These are phyloP conservation scores for Entomobrya multifasciata DNA, from an alignment of 2,888 invertebrate species.

Conservation along the genomic window DNA sequence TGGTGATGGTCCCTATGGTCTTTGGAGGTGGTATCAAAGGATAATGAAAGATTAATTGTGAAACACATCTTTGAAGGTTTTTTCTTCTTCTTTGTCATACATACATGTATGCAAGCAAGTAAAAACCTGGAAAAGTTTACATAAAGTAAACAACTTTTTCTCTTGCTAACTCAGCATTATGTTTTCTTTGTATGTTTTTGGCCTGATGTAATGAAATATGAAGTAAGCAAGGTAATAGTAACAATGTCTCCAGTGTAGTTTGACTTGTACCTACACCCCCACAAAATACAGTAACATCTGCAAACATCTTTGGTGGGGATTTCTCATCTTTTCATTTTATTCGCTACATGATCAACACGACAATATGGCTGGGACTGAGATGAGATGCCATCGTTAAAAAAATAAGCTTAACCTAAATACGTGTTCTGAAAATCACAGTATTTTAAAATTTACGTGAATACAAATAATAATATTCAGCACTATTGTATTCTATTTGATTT, in stretches of 20 bases:
- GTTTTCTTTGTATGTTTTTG: conserved; percentile 1
- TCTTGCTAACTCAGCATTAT: neutral
- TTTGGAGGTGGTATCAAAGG: conserved; percentile 49
- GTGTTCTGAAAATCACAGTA: no score
- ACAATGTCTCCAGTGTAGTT: conserved; percentile 1
- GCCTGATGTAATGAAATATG: conserved; percentile 27
- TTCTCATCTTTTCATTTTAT: no score
- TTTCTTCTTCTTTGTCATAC: conserved; percentile 18
- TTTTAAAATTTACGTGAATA: no score
- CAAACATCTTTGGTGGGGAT: no score
- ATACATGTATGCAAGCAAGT: neutral
- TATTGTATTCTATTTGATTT: no score
- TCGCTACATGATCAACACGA: no score
- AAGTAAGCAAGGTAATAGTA: neutral
- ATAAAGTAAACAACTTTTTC: conserved; percentile 29
- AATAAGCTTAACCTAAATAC: no score
- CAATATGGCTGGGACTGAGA: no score
- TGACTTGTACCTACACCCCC: neutral
- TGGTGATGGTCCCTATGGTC: no score
- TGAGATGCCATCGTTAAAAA: no score
- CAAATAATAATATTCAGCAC: no score
- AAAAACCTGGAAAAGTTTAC: neutral
- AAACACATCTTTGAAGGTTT: conserved; percentile 14
- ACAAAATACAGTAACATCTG: neutral
- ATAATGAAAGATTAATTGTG: conserved; percentile 56